Conservation (phyloP, 2,797 vertebrate genomes). For the Peromyscus melanophrys region DNA sequence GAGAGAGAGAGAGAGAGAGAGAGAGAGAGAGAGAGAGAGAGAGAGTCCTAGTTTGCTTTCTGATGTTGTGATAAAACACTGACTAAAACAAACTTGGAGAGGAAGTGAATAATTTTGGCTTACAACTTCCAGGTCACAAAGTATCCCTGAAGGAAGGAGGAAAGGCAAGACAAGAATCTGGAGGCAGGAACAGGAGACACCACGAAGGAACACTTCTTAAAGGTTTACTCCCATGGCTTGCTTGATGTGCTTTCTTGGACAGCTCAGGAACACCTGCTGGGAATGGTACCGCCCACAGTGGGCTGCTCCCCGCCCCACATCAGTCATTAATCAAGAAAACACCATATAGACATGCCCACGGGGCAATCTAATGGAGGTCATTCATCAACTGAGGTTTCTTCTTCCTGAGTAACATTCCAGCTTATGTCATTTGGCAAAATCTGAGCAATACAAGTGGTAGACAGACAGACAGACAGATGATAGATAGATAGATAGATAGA, state of each 20-base stretch:
- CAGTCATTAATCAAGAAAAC: not conserved
- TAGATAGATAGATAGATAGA: too few species aligned
- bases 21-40: not conserved
- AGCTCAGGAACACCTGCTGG: not conserved
- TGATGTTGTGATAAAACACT: not conserved
- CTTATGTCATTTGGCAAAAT: not conserved
- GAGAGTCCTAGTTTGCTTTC: not conserved
- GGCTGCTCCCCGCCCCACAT: not conserved
- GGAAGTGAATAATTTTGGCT: not conserved
- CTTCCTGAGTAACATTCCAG: not conserved
- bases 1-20: too few species aligned
- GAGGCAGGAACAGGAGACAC: not conserved
- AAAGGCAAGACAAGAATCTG: not conserved
- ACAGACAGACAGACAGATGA: not conserved
- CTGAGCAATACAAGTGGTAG: not conserved
- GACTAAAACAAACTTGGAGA: not conserved
- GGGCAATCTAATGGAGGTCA: not conserved
- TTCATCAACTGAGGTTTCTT: not conserved
- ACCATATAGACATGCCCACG: too few species aligned
- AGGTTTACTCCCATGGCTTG: not conserved
- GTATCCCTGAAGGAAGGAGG: not conserved
- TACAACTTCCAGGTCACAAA: not conserved
- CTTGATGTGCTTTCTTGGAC: not conserved
- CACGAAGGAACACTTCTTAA: not conserved
- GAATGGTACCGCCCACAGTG: not conserved